phyloP scores from a whole-genome alignment of 2,113 vertebrate genomes.

The Nestor notabilis region DNA sequence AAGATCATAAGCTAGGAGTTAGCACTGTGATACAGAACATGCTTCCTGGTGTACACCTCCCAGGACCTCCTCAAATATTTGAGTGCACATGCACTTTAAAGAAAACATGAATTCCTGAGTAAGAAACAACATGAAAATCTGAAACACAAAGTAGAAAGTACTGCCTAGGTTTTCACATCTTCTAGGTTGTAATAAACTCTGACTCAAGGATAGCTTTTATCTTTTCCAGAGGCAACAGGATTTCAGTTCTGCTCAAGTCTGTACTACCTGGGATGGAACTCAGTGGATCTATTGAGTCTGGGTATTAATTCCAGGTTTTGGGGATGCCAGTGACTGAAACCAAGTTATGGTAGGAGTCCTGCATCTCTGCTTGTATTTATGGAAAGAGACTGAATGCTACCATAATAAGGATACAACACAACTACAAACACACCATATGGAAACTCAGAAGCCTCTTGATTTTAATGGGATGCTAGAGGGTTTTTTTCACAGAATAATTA shows the following conservation, averaged over 20 bases:
- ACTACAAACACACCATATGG: background rate
- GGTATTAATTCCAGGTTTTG: background rate
- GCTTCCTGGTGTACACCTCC: background rate
- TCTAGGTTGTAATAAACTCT: background rate
- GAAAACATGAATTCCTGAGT: background rate
- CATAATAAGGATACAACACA: background rate
- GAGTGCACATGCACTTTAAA: background rate
- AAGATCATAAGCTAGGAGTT: background rate
- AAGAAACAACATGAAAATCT: background rate
- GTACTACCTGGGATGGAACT: background rate
- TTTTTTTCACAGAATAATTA: background rate
- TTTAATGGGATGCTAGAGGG: background rate
- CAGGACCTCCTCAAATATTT: background rate
- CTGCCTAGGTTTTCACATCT: background rate
- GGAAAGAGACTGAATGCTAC: background rate
- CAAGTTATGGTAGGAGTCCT: background rate
- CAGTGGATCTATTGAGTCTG: background rate
- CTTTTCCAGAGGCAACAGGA: background rate
- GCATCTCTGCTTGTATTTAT: rapidly evolving
- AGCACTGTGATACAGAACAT: background rate
- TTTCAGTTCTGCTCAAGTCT: background rate
- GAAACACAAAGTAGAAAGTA: background rate
- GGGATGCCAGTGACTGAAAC: background rate
- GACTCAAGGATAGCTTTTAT: background rate
- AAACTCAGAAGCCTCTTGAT: background rate